A percentile compares a stretch with the other conserved stretches of the same genome.
These are phyloP conservation scores for Magallana nippona DNA, from an alignment of 2,888 invertebrate species.

Conservation along the genomic window DNA sequence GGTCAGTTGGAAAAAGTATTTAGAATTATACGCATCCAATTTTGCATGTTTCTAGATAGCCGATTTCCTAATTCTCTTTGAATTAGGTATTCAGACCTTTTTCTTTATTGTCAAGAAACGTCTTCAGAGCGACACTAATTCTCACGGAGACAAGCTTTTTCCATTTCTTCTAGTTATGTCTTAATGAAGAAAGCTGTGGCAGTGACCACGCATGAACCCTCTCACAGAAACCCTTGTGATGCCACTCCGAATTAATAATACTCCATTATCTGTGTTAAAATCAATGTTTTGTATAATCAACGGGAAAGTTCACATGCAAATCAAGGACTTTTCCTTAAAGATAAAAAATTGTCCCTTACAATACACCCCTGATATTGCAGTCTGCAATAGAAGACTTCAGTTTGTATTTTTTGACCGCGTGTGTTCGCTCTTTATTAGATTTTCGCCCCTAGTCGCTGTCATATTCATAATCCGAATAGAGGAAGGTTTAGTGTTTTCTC, in stretches of 20 bases:
- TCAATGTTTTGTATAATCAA: conserved; percentile 35
- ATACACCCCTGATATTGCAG: neutral
- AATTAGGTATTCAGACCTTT: neutral
- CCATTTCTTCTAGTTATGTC: conserved; percentile 30
- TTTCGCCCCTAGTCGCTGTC: neutral
- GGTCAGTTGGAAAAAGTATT: too few species aligned
- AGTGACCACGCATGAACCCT: conserved; percentile 27
- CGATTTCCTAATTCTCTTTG: neutral
- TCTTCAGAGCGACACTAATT: conserved; percentile 30
- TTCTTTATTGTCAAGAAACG: conserved; percentile 7
- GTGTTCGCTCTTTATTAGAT: neutral
- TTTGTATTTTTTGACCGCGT: neutral
- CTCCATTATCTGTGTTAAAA: conserved; percentile 31
- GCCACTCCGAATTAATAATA: conserved; percentile 22
- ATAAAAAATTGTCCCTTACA: neutral
- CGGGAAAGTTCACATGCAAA: conserved; percentile 33
- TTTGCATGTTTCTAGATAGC: neutral
- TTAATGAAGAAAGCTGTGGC: conserved; percentile 20
- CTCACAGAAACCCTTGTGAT: conserved; percentile 27
- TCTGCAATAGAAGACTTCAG: neutral
- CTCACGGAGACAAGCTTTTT: conserved; percentile 26
- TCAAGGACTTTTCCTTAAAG: conserved; percentile 12
- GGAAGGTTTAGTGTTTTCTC: neutral
- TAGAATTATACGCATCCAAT: too few species aligned
- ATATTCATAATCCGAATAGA: neutral